Conservation (phyloP, 2,113 vertebrate genomes). For the Corydoras maculifer region DNA sequence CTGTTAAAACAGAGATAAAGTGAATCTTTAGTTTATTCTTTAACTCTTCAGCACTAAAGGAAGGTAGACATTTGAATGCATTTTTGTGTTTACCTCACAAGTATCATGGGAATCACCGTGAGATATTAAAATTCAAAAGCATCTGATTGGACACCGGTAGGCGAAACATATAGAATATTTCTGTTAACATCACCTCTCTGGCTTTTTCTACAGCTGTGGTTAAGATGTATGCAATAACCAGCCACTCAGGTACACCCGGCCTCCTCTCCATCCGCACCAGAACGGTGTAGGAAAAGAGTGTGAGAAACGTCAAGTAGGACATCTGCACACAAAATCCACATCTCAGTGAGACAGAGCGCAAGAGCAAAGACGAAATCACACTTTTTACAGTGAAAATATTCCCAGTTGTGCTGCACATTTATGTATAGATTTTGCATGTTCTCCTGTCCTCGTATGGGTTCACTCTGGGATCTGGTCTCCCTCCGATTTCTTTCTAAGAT, state of each 20-base stretch:
- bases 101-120: too few species aligned
- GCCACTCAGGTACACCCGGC: slow-evolving; percentile 83
- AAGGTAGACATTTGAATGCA: too few species aligned
- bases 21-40: slow-evolving; percentile 21
- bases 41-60: slow-evolving; percentile 11
- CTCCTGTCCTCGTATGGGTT: too few species aligned
- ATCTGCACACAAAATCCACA: slow-evolving; percentile 64
- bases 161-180: too few species aligned
- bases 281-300: slow-evolving; percentile 86
- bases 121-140: too few species aligned
- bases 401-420: too few species aligned
- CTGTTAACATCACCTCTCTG: slow-evolving; percentile 72
- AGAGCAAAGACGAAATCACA: neutral
- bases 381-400: too few species aligned
- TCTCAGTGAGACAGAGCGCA: neutral
- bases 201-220: slow-evolving; percentile 85
- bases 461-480: too few species aligned
- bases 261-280: slow-evolving; percentile 82
- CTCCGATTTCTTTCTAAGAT: too few species aligned
- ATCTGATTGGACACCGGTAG: too few species aligned
- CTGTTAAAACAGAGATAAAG: slow-evolving; percentile 22
- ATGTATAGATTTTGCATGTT: too few species aligned
- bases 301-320: slow-evolving; percentile 84
- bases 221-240: slow-evolving; percentile 83
- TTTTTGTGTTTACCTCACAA: too few species aligned